A percentile compares a stretch with the other conserved stretches of the same genome.
phyloP scores from a whole-genome alignment of 35 echinoderm and acorn worm species.

The Eucidaris tribuloides region DNA sequence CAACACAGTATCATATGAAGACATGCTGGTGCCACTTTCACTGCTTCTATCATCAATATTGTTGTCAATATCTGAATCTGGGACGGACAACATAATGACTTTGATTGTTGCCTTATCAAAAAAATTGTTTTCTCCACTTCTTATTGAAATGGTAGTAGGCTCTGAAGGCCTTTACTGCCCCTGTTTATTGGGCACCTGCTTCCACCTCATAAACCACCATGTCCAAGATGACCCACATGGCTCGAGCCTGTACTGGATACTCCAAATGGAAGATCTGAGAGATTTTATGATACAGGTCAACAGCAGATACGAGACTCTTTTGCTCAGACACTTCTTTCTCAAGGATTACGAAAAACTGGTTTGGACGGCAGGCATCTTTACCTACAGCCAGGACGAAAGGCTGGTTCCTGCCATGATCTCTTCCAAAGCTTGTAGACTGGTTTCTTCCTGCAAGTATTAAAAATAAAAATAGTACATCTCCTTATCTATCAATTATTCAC shows the following conservation, averaged over 20 bases:
- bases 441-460: slow-evolving; percentile 6
- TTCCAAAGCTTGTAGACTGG: background rate
- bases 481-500: no score
- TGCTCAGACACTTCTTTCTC: background rate
- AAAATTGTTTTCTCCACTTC: slow-evolving; percentile 6
- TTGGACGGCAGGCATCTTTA: background rate
- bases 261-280: slow-evolving; percentile 15
- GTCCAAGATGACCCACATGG: slow-evolving; percentile 2
- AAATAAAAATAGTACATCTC: background rate
- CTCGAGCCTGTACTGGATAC: slow-evolving; percentile 1
- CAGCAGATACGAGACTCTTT: background rate
- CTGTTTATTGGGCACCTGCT: slow-evolving; percentile 10
- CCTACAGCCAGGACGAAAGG: slow-evolving; percentile 13
- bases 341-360: background rate
- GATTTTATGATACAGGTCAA: slow-evolving; percentile 1
- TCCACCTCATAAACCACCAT: slow-evolving; percentile 10
- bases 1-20: background rate
- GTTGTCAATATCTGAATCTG: background rate
- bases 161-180: slow-evolving; percentile 30
- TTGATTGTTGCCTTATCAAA: background rate
- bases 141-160: slow-evolving; percentile 18
- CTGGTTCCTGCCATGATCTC: slow-evolving; percentile 2
- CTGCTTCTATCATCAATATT: slow-evolving; percentile 6
- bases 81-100: background rate
- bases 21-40: slow-evolving; percentile 10